Base-by-base conservation (phyloP, 64 coral and sea anemone genomes). In the Actinia tenebrosa region DNA sequence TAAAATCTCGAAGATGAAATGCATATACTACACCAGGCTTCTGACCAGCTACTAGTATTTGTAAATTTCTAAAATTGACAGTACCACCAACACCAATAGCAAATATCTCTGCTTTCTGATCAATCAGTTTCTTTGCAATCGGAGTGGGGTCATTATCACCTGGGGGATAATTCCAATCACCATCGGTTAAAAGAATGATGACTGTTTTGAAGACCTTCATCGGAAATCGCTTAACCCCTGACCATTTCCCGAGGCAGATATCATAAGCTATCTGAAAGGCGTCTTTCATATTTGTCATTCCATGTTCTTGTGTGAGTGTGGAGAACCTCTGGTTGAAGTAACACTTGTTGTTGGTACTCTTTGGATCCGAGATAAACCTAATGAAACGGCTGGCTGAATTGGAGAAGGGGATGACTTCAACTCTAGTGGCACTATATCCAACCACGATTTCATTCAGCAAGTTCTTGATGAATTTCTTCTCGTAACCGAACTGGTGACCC, bases 331-430 rank as follows among this genome's bases (percentile, higher is more conserved):
- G 85, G 88, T 93, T 93, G 60, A 96, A 93, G 2, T 87, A 89
- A 71, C 94, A 96, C 60, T 96, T 96, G 71, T 88, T 96, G 42
- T 93, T 88, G 0, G 72, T 56, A 8, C 77, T 11, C 0, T 20
- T 46, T 2, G 88, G 84, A 3, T 7, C 14, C 16, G 94, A 96
- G 72, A 96, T 90, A 22, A 92, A 92, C 10, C 84, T 77, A 44
- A 96, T 93, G 86, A 53, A 93, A 53, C 58, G 78, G 20, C 13
- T 10, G 6, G 91, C 91, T 0, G 30, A 9, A 1, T 8, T 20
- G 54, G 79, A 55, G 80, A 96, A 96, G 3, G 94, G 91, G 55
- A 96, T 96, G 10, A 96, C 86, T 71, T 96, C 94, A 19, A 96
- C 91, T 30, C 94, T 43, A 18, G 91, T 96, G 0, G 88, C 94